A percentile compares a stretch with the other conserved stretches of the same genome.
These are phyloP conservation scores for Plutomurus gul DNA, from an alignment of 1,140 invertebrate species.

Conservation along the genomic window DNA sequence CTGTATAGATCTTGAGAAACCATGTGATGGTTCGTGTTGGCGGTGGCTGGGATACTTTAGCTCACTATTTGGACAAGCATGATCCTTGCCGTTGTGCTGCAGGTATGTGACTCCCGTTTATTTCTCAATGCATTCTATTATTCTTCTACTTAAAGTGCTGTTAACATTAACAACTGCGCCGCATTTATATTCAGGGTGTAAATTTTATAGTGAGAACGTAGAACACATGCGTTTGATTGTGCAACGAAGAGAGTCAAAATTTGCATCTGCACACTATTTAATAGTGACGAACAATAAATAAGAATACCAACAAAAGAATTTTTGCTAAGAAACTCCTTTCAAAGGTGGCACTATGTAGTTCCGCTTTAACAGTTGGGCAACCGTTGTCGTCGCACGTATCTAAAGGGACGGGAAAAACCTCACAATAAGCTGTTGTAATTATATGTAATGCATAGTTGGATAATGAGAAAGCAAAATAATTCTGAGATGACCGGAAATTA, in stretches of 20 bases:
- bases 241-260: too few species aligned
- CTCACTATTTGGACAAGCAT: slow-evolving; percentile 94
- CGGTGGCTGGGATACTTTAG: slow-evolving; percentile 83
- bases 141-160: too few species aligned
- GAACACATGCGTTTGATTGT: too few species aligned
- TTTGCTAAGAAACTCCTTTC: too few species aligned
- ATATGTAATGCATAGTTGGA: slow-evolving; percentile 4
- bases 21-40: slow-evolving; percentile 98
- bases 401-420: neutral
- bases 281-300: too few species aligned
- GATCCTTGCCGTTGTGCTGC: slow-evolving; percentile 90
- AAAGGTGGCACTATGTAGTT: too few species aligned
- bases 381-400: neutral
- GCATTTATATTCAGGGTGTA: too few species aligned
- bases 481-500: slow-evolving; percentile 12
- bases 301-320: neutral
- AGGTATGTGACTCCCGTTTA: slow-evolving; percentile 56
- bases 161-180: too few species aligned
- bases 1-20: slow-evolving; percentile 80
- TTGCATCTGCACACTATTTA: too few species aligned
- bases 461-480: slow-evolving; percentile 21
- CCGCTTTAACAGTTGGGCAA: neutral
- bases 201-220: too few species aligned
- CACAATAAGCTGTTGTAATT: neutral
- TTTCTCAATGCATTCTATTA: too few species aligned